Conservation (phyloP, 2,888 invertebrate genomes). For the Ellobium chinense region DNA sequence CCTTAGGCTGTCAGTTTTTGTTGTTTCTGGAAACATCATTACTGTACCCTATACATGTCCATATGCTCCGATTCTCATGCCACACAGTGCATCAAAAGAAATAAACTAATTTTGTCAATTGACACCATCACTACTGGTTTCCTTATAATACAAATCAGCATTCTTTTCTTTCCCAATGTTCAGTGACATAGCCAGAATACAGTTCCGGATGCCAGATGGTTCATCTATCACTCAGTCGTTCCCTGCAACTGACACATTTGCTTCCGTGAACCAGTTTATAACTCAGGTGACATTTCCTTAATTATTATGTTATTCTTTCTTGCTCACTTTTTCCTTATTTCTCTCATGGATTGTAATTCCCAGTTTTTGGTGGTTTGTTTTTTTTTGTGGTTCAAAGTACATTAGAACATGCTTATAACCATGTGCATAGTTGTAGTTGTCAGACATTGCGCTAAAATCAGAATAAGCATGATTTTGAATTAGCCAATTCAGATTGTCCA, state of each 20-base stretch:
- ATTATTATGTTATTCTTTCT: background rate
- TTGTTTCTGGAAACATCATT: no score
- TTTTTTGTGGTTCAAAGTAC: background rate
- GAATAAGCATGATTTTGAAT: no score
- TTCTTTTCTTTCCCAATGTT: background rate
- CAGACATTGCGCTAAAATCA: no score
- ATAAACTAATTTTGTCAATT: no score
- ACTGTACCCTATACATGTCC: no score
- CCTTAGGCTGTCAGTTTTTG: no score
- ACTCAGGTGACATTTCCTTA: slow-evolving; percentile 58
- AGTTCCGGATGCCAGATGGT: slow-evolving; percentile 92
- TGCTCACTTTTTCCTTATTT: slow-evolving; percentile 14
- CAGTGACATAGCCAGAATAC: slow-evolving; percentile 85
- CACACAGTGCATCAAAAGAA: no score
- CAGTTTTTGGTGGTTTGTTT: background rate
- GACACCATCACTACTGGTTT: no score
- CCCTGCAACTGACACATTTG: slow-evolving; percentile 84
- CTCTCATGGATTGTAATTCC: background rate
- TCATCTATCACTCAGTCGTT: slow-evolving; percentile 87
- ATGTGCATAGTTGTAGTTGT: no score
- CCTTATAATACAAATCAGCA: no score
- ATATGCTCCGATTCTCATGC: no score
- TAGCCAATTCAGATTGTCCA: no score
- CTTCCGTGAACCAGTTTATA: slow-evolving; percentile 79
- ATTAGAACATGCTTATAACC: background rate